Evolutionary conservation across 2,888 invertebrate genomes (phyloP), one percentile per base, ranked within the genome.

Genomic region (Griposia aprilina): DNA sequence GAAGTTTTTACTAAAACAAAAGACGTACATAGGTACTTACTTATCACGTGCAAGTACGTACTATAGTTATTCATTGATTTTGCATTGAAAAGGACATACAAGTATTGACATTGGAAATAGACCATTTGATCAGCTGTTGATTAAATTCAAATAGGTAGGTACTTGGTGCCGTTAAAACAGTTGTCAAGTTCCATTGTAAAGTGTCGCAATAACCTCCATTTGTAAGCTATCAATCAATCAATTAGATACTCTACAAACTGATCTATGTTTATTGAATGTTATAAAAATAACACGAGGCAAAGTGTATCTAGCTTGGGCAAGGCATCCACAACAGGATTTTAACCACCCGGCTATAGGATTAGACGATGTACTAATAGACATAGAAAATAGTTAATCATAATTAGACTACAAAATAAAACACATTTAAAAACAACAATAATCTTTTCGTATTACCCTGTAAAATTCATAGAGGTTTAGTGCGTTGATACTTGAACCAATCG

Each of bases 201-300:
- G 2, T 20, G 55, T 45, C 30, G 36, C 52, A 77, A 60, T 57
- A 30, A 11, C 5, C 1, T n/a, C 41, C 41, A 55, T 70, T 66
- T 41, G n/a, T 55, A 26, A 55, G 26, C 41, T 11, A 81, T 84
- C 50, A 50, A 26, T 80, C 48, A 60, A 74, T 67, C 11, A 10
- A 55, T 66, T 69, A 10, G 10, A 67, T 65, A 68, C 8, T 62
- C 36, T 30, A 71, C 36, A 62, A 23, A 62, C 26, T 71, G 41
- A 60, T 62, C 50, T 60, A 36, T n/a, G 60, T 67, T 71, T 13
- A 74, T 74, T 70, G 50, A 69, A 60, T 23, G n/a, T 20, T 26
- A 63, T 55, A 73, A 36, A 72, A 73, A 80, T 84, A 69, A 50
- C 23, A 50, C 17, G 26, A 55, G 23, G 69, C 15, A 30, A 73